Evolutionary conservation across 2,797 vertebrate species (phyloP).

Genomic region (Forpus xanthops): DNA sequence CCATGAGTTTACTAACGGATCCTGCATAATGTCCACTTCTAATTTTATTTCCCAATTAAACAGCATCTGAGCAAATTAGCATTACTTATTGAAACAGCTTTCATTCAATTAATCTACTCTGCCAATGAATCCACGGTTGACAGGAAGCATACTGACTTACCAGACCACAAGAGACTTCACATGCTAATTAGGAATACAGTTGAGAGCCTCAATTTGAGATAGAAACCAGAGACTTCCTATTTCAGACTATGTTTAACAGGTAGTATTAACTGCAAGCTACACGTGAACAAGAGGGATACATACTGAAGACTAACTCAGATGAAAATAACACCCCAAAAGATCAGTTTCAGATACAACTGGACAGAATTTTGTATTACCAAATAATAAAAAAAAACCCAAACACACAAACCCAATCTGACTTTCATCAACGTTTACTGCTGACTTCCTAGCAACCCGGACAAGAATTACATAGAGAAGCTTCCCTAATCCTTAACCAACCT

Average conservation of each 20-base stretch:
- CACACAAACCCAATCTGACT: neutral
- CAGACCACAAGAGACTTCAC: neutral
- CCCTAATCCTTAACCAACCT: neutral
- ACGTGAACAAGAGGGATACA: neutral
- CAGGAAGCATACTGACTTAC: neutral
- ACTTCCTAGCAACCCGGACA: neutral
- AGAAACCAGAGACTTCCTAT: neutral
- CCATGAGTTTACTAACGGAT: neutral
- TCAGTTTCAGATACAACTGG: neutral
- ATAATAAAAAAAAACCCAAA: rapidly evolving
- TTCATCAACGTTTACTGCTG: neutral
- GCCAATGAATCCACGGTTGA: neutral
- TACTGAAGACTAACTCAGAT: neutral
- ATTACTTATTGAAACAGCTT: neutral
- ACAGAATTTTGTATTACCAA: neutral
- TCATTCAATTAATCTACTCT: neutral
- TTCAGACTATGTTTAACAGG: neutral
- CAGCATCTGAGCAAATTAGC: neutral
- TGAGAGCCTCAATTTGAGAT: neutral
- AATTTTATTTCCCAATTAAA: neutral
- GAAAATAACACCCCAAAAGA: neutral
- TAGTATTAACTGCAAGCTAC: neutral
- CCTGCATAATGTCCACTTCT: neutral
- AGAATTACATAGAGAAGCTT: neutral
- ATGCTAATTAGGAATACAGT: neutral